phyloP scores from a whole-genome alignment of 35 echinoderm and acorn worm genomes.

The Strongylocentrotus purpuratus region DNA sequence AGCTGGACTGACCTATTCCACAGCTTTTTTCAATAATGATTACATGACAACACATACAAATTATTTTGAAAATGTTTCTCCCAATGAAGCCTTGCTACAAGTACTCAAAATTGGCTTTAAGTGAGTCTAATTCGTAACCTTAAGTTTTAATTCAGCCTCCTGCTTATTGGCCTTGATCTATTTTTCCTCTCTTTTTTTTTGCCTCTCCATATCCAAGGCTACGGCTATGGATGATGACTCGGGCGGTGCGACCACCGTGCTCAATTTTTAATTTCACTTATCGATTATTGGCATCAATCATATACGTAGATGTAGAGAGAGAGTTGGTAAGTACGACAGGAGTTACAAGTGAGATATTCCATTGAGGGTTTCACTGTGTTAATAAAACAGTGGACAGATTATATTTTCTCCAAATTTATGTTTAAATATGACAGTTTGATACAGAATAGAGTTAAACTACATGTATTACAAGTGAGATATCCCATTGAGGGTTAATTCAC shows the following conservation, averaged over 20 bases:
- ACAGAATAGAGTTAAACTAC: no score
- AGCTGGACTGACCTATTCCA: neutral
- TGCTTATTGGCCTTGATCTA: neutral
- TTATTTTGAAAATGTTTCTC: neutral
- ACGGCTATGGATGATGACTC: neutral
- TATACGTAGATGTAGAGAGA: neutral
- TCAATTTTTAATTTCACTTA: constrained; percentile 7
- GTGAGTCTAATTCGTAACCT: neutral
- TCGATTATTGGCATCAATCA: neutral
- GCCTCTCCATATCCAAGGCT: neutral
- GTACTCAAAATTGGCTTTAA: neutral
- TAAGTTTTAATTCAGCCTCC: constrained; percentile 1
- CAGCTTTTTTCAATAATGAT: neutral
- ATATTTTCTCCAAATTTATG: no score
- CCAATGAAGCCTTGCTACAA: neutral
- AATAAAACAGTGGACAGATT: no score
- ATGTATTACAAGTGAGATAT: no score
- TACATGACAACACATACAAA: neutral
- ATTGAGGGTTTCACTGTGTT: no score
- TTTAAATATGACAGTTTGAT: no score
- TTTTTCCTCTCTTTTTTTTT: neutral
- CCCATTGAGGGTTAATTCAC: no score
- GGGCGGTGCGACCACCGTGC: neutral
- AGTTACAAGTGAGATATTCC: no score
- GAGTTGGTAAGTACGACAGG: no score